These are phyloP conservation scores for Rhombomys opimus DNA, from an alignment of 2,113 vertebrate species.

Conservation along the genomic window DNA sequence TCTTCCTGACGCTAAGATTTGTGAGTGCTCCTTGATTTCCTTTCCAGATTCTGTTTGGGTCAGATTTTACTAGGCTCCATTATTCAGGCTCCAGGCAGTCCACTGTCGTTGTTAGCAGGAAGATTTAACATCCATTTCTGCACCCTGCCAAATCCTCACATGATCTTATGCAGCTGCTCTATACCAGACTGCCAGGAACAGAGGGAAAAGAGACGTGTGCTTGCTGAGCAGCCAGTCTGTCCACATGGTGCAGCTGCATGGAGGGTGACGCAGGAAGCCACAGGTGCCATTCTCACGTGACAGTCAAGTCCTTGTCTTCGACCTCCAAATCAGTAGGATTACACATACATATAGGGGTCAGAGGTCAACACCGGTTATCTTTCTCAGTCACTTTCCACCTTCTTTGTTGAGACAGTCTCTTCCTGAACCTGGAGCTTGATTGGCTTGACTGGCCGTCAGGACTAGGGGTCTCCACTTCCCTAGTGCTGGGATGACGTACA, in stretches of 20 bases:
- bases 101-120: background rate
- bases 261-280: background rate
- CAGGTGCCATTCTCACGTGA: background rate
- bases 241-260: background rate
- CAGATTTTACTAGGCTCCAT: slow-evolving; percentile 15
- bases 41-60: slow-evolving; percentile 15
- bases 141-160: background rate
- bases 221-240: background rate
- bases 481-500: too few relatives aligned
- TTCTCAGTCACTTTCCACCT: background rate
- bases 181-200: background rate
- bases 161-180: background rate
- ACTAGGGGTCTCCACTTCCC: background rate
- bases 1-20: slow-evolving; percentile 11
- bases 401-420: background rate
- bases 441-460: too few relatives aligned
- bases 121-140: background rate
- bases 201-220: background rate
- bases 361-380: background rate
- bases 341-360: background rate
- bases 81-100: background rate
- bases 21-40: slow-evolving; percentile 42
- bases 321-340: background rate
- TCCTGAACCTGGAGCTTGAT: background rate
- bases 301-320: background rate